phyloP scores from a whole-genome alignment of 2,113 vertebrate genomes.

The Nesoenas mayeri region DNA sequence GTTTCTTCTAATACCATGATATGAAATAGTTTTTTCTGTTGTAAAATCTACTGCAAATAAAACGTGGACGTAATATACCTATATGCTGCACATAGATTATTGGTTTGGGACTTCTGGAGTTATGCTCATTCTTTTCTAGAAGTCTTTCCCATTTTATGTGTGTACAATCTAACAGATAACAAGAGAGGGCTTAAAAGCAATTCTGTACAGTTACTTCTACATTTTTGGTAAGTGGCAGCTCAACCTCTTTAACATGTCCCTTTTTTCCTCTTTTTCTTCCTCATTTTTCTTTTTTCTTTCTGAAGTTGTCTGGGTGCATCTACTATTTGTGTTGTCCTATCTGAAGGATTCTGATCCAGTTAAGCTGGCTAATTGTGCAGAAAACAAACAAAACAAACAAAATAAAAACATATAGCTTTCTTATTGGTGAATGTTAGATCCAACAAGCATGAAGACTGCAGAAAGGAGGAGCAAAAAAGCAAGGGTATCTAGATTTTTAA shows the following conservation, averaged over 20 bases:
- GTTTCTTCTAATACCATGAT: neutral
- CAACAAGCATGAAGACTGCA: neutral
- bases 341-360: neutral
- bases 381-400: neutral
- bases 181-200: neutral
- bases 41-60: neutral
- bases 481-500: neutral
- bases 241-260: neutral
- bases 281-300: neutral
- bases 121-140: neutral
- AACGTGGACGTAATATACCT: neutral
- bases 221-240: neutral
- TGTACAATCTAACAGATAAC: neutral
- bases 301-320: rapidly evolving
- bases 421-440: neutral
- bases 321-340: neutral
- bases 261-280: neutral
- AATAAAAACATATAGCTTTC: neutral
- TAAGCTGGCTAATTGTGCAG: neutral
- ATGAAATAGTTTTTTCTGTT: neutral
- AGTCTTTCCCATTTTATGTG: neutral
- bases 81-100: neutral
- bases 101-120: neutral
- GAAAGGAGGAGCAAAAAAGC: rapidly evolving
- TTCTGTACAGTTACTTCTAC: neutral